Percentiles rank a stretch among this genome's conserved stretches.
Evolutionary conservation across 2,888 invertebrate species (phyloP).

Genomic region (Standfussiana lucernea): DNA sequence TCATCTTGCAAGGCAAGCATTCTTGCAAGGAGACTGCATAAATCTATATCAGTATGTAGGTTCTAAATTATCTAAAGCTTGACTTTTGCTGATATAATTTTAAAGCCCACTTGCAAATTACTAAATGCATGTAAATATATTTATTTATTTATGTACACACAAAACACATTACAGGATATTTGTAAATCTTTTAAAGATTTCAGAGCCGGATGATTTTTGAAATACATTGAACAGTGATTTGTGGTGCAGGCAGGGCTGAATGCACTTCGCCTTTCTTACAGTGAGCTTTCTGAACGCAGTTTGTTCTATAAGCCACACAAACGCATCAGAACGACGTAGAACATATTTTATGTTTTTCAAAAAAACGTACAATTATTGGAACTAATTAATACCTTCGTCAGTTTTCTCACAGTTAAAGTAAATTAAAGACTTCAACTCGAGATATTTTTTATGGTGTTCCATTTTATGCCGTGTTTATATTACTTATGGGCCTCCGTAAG

Average conservation of each 20-base stretch:
- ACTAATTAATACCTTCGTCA: slow-evolving; percentile 36
- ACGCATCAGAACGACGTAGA: not conserved
- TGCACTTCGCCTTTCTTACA: not conserved
- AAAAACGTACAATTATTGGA: not conserved
- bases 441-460: slow-evolving; percentile 2
- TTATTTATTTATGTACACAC: too few relatives aligned
- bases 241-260: not conserved
- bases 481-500: not conserved
- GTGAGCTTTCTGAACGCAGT: not conserved
- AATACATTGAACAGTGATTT: not conserved
- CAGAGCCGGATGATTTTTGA: not conserved
- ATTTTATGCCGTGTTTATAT: slow-evolving; percentile 1
- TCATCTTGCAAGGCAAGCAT: not conserved
- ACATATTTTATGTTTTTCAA: slow-evolving; percentile 9
- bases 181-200: not conserved
- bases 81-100: not conserved
- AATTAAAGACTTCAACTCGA: not conserved
- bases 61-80: not conserved
- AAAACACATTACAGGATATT: too few relatives aligned
- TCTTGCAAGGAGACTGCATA: not conserved
- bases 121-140: not conserved
- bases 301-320: not conserved
- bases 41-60: not conserved
- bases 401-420: slow-evolving; percentile 13
- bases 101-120: not conserved